Evolutionary conservation across 2,113 vertebrate species (phyloP).

Genomic region (Pluvianellus socialis): DNA sequence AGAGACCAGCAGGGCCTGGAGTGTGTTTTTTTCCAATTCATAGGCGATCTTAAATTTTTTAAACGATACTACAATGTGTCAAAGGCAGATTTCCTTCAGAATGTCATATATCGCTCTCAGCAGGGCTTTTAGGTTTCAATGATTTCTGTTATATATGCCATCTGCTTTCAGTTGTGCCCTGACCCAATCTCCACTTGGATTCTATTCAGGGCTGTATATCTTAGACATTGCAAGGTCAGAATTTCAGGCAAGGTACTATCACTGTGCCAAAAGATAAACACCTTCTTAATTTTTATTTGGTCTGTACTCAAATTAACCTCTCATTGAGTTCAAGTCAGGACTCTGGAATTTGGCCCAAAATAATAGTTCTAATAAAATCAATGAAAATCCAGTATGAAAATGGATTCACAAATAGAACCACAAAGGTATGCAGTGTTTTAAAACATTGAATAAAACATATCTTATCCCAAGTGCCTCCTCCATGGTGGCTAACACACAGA

Average conservation of each 20-base stretch:
- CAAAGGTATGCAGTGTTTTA: not conserved
- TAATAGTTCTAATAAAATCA: not conserved
- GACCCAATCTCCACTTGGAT: conserved; percentile 40
- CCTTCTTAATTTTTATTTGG: conserved; percentile 21
- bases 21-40: not conserved
- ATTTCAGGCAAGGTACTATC: conserved; percentile 18
- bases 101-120: conserved; percentile 1
- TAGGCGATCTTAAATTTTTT: not conserved
- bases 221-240: conserved; percentile 55
- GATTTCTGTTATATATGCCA: conserved; percentile 39
- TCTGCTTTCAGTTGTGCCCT: conserved; percentile 43
- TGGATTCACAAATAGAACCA: not conserved
- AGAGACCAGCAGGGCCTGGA: not conserved
- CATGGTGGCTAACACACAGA: not conserved
- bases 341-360: not conserved
- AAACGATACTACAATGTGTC: not conserved
- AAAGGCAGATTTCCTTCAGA: conserved; percentile 41
- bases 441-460: not conserved
- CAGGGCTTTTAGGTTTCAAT: conserved; percentile 16
- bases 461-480: not conserved
- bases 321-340: conserved; percentile 8
- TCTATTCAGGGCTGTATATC: conserved; percentile 35
- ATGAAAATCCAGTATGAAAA: not conserved
- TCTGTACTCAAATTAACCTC: conserved; percentile 30
- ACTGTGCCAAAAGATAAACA: conserved; percentile 41